These are phyloP conservation scores for Tenthredo scrophulariae DNA, from an alignment of 2,888 invertebrate species.

Conservation along the genomic window DNA sequence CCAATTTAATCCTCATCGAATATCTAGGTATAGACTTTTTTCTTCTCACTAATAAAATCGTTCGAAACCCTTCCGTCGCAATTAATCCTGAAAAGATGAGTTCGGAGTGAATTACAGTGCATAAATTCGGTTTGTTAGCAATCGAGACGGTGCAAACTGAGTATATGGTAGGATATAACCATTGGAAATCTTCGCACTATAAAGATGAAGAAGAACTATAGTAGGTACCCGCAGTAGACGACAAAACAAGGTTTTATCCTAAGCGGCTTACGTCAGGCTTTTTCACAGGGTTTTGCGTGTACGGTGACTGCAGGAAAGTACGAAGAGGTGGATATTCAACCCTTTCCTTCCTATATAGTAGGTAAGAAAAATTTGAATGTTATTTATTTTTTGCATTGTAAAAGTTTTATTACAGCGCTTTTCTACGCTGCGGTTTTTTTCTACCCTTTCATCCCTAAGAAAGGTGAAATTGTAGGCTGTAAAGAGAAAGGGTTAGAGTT, in stretches of 20 bases:
- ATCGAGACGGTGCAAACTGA: background rate
- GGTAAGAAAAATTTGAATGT: constrained; percentile 18
- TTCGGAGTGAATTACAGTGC: background rate
- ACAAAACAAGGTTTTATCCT: constrained; percentile 25
- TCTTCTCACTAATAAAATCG: background rate
- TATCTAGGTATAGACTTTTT: background rate
- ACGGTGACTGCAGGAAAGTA: background rate
- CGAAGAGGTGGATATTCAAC: background rate
- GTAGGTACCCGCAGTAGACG: background rate
- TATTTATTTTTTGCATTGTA: background rate
- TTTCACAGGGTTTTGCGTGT: constrained; percentile 35
- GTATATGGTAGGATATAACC: constrained; percentile 5
- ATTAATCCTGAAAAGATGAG: background rate
- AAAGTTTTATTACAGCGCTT: constrained; percentile 8
- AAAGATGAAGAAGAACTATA: constrained; percentile 14
- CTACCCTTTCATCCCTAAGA: constrained; percentile 34
- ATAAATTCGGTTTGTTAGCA: constrained; percentile 16
- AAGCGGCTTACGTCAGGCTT: constrained; percentile 53
- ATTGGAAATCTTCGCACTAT: background rate
- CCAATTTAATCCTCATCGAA: background rate
- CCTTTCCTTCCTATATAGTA: constrained; percentile 2
- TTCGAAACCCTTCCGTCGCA: too few relatives aligned
- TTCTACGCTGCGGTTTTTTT: constrained; percentile 53
- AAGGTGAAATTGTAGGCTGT: constrained; percentile 37
- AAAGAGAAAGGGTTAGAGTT: constrained; percentile 48